A percentile compares a stretch with the other conserved stretches of the same genome.
Conservation (phyloP, 2,888 invertebrate species). For the Gnatocerus cornutus region DNA sequence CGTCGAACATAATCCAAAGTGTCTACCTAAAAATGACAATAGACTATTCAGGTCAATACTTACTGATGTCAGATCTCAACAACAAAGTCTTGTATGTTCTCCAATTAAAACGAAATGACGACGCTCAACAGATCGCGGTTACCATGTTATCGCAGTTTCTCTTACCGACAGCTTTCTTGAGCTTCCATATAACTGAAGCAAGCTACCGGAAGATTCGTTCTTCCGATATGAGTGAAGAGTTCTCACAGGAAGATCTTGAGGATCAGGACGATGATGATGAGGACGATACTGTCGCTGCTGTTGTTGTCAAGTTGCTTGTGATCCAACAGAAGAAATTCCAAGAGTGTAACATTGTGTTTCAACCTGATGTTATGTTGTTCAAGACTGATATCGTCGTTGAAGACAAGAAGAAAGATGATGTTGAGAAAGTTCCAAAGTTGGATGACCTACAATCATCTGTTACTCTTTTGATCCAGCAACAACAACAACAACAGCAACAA, state of each 20-base stretch:
- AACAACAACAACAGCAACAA: conserved; percentile 63
- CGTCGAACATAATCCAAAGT: conserved; percentile 67
- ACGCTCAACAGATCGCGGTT: conserved; percentile 78
- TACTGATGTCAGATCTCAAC: conserved; percentile 91
- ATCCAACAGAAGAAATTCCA: conserved; percentile 93
- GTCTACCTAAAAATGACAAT: conserved; percentile 83
- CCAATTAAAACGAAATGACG: conserved; percentile 78
- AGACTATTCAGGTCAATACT: conserved; percentile 89
- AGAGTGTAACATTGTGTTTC: conserved; percentile 73
- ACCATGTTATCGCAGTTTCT: conserved; percentile 89
- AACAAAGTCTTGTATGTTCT: conserved; percentile 89
- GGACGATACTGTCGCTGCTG: conserved; percentile 70
- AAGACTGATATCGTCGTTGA: conserved; percentile 49
- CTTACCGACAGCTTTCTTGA: conserved; percentile 89
- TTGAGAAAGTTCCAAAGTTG: conserved; percentile 64
- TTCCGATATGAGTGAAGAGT: conserved; percentile 72
- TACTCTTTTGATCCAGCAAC: conserved; percentile 65
- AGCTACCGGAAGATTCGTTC: conserved; percentile 73
- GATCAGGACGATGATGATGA: conserved; percentile 76
- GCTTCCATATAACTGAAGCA: conserved; percentile 91
- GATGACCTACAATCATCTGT: conserved; percentile 68
- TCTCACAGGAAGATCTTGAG: conserved; percentile 68
- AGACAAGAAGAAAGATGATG: conserved; percentile 48
- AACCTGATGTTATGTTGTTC: conserved; percentile 61
- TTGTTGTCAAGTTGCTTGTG: conserved; percentile 79